These are phyloP conservation scores for Mechanitis mazaeus DNA, from an alignment of 2,888 invertebrate genomes.

Conservation along the genomic window DNA sequence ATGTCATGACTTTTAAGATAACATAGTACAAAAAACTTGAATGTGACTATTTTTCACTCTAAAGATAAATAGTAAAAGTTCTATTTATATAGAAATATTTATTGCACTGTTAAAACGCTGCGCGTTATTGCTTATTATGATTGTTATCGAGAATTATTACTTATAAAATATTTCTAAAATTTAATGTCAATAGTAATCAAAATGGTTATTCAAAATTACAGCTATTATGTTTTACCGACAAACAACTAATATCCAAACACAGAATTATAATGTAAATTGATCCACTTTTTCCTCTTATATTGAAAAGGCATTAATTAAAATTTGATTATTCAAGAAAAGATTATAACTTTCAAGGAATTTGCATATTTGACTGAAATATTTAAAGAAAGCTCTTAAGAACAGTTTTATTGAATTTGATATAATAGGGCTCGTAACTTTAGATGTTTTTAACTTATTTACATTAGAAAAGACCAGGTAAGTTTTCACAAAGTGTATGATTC, in stretches of 20 bases:
- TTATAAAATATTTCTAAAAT: not conserved
- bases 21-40: too few species aligned
- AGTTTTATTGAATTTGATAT: constrained; percentile 32
- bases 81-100: too few species aligned
- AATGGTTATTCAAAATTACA: not conserved
- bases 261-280: constrained; percentile 26
- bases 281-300: constrained; percentile 28
- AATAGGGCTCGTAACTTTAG: constrained; percentile 17
- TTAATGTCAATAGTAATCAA: not conserved
- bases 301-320: constrained; percentile 36
- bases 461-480: not conserved
- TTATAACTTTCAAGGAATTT: constrained; percentile 34
- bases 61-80: too few species aligned
- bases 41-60: too few species aligned
- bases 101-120: too few species aligned
- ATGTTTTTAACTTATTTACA: not conserved
- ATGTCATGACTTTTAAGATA: too few species aligned
- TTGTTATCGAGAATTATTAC: too few species aligned
- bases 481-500: not conserved
- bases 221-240: not conserved
- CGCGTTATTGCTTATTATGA: too few species aligned
- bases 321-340: constrained; percentile 37
- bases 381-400: constrained; percentile 29
- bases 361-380: constrained; percentile 34
- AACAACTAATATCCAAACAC: constrained; percentile 15